These are phyloP conservation scores for Camponotus pennsylvanicus DNA, from an alignment of 1,140 invertebrate species.

Conservation along the genomic window DNA sequence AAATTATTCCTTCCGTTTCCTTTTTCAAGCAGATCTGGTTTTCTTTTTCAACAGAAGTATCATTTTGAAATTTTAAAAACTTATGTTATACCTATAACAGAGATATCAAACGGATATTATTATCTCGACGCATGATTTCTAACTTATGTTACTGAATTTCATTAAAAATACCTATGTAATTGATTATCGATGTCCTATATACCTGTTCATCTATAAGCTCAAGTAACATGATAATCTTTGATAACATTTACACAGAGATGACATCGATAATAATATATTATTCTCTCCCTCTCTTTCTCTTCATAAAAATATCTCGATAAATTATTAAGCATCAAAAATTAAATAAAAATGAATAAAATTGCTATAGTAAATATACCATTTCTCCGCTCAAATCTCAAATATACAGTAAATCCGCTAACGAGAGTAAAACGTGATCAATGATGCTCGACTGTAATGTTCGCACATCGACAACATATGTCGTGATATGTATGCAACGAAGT, in stretches of 20 bases:
- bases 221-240: conserved; percentile 31
- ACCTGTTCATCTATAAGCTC: conserved; percentile 29
- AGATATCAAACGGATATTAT: conserved; percentile 5
- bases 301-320: neutral
- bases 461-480: conserved; percentile 7
- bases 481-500: neutral
- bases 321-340: neutral
- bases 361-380: neutral
- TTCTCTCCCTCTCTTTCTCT: neutral
- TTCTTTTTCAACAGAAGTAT: no score
- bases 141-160: conserved; percentile 11
- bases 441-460: neutral
- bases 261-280: neutral
- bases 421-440: conserved; percentile 18
- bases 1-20: neutral
- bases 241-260: neutral
- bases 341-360: neutral
- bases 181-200: conserved; percentile 47
- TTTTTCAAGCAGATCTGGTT: neutral
- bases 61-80: neutral
- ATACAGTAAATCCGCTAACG: neutral
- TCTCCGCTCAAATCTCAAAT: neutral
- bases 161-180: conserved; percentile 41
- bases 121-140: conserved; percentile 20
- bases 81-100: neutral